A percentile compares a stretch with the other conserved stretches of the same genome.
Conservation (phyloP, 2,113 vertebrate species). For the Anarrhichthys ocellatus region DNA sequence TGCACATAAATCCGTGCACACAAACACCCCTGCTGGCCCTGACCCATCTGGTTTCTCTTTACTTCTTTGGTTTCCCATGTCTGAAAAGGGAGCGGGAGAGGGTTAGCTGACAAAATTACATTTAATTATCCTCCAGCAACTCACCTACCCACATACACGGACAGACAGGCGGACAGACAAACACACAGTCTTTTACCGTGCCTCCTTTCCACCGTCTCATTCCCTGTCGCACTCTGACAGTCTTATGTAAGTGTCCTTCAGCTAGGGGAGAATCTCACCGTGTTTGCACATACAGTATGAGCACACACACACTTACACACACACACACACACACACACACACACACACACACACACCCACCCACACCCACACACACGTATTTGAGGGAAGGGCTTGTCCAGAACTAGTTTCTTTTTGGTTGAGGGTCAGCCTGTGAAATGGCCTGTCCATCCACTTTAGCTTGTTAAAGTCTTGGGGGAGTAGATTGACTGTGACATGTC, state of each 20-base stretch:
- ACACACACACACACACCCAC: neutral
- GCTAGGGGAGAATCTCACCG: conserved; percentile 34
- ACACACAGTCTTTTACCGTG: conserved; percentile 51
- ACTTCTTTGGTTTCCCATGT: conserved; percentile 65
- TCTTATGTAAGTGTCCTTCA: conserved; percentile 69
- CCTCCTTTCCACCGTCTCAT: conserved; percentile 58
- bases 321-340: neutral
- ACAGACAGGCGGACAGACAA: conserved; percentile 25
- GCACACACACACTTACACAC: neutral
- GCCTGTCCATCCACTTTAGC: conserved; percentile 68
- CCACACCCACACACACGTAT: neutral
- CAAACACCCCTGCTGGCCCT: conserved; percentile 71
- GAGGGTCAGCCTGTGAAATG: conserved; percentile 48
- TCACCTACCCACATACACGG: conserved; percentile 52
- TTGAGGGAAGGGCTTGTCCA: conserved; percentile 32
- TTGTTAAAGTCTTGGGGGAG: conserved; percentile 68
- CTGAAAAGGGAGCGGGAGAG: conserved; percentile 67
- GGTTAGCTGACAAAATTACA: conserved; percentile 75
- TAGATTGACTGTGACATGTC: conserved; percentile 75
- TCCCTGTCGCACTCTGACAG: conserved; percentile 58
- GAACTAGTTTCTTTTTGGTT: conserved; percentile 44
- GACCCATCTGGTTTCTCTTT: conserved; percentile 76
- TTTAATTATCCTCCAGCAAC: conserved; percentile 74
- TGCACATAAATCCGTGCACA: conserved; percentile 70
- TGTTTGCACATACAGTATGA: conserved; percentile 43